Conservation (phyloP, 2,797 vertebrate genomes). For the Rhinatrema bivittatum region DNA sequence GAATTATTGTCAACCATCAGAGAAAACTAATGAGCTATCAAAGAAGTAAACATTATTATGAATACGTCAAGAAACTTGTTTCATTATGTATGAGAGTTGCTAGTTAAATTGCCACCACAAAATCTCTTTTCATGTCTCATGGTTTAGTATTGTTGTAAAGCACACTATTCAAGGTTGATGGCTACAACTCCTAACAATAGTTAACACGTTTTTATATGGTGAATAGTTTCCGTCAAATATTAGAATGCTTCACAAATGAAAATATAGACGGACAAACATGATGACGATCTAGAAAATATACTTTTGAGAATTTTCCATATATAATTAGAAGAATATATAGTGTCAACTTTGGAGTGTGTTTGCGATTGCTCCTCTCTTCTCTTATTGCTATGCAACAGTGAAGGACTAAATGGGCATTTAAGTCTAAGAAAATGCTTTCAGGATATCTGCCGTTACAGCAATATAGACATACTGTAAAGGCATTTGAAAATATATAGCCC, state of each 20-base stretch:
- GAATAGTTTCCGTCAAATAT: conserved; percentile 56
- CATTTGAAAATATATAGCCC: conserved; percentile 67
- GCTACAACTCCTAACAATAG: conserved; percentile 37
- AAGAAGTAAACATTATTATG: conserved; percentile 32
- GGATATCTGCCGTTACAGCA: conserved; percentile 57
- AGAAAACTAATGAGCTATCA: conserved; percentile 25
- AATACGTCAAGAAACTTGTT: conserved; percentile 43
- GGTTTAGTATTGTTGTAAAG: conserved; percentile 48
- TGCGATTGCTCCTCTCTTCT: conserved; percentile 36
- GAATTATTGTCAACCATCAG: conserved; percentile 13
- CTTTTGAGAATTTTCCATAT: conserved; percentile 46
- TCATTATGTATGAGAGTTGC: conserved; percentile 58
- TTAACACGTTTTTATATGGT: conserved; percentile 62
- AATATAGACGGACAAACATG: conserved; percentile 46
- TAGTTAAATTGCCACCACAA: conserved; percentile 50
- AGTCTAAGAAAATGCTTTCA: conserved; percentile 56
- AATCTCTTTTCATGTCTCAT: conserved; percentile 56
- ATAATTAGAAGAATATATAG: conserved; percentile 38
- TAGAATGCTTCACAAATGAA: conserved; percentile 57
- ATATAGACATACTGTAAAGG: conserved; percentile 62
- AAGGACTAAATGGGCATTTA: conserved; percentile 62
- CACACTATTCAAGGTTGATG: conserved; percentile 46
- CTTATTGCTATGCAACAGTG: conserved; percentile 58
- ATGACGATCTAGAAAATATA: conserved; percentile 52
- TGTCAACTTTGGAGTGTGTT: conserved; percentile 38